Base-by-base conservation (phyloP, 1,140 invertebrate species). In the Pogonomyrmex californicus region DNA sequence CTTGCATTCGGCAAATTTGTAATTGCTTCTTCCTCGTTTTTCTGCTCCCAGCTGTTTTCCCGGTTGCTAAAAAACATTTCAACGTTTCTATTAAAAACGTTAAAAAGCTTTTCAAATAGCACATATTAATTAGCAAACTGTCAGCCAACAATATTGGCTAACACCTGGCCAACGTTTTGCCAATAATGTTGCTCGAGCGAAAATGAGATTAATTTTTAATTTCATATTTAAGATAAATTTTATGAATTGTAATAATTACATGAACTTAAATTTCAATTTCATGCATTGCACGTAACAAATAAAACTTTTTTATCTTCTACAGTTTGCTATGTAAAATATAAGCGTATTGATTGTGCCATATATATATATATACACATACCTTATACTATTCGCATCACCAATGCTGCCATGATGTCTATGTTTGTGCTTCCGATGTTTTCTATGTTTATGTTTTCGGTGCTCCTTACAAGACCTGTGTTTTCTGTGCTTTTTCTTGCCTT, bases 381-480 rank as follows among this genome's bases (percentile, higher is more conserved):
- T 94, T 36, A 89, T 76, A 60, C 93, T 92, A 88, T 92, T 94
- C 9, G 91, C 87, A 30, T 95, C 94, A 47, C 94, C 94, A 38
- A 92, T 91, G 82, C 94, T 94, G 36, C 93, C 95, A 75, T 97
- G 97, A 93, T 97, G 97, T 91, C 93, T 94, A 70, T 96, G 96
- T 49, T 96, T 96, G 49, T 97, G 97, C 89, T 97, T 97, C 88
- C 97, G 97, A 92, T 98, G 97, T 95, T 98, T 97, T 86, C 97
- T 96, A 86, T 97, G 97, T 91, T 97, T 97, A 87, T 98, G 97
- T 87, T 97, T 98, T 62, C 97, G 97, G 86, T 96, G 96, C 82
- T 97, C 96, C 79, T 97, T 97, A 77, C 95, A 96, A 88, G 96
- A 97, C 91, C 97, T 97, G 91, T 97, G 97, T 88, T 96, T 97